Percentiles rank a stretch among this genome's conserved stretches.
phyloP scores from a whole-genome alignment of 1,140 invertebrate genomes.

The Drosophila sp. region DNA sequence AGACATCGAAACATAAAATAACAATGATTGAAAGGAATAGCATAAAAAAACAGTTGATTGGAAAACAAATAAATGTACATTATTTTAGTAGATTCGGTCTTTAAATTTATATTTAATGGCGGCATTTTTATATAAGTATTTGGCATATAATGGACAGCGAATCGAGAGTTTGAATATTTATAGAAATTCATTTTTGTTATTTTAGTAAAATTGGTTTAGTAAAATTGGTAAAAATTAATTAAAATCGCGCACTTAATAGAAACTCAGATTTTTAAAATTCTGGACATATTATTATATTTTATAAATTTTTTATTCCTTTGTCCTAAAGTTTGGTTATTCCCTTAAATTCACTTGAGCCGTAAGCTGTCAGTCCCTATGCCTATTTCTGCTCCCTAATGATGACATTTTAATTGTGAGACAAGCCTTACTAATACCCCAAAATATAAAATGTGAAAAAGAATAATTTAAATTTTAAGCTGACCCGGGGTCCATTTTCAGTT shows the following conservation, averaged over 20 bases:
- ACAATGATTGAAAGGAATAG: constrained; percentile 5
- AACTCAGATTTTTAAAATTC: neutral
- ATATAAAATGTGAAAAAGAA: constrained; percentile 20
- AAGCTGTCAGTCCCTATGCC: neutral
- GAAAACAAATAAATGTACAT: constrained; percentile 1
- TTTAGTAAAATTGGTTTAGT: too few relatives aligned
- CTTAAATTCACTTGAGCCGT: neutral
- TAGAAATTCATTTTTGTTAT: too few relatives aligned
- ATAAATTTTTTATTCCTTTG: neutral
- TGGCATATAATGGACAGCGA: too few relatives aligned
- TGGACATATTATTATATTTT: neutral
- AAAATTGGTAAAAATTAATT: too few relatives aligned
- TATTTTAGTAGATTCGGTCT: constrained; percentile 9
- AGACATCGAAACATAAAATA: neutral
- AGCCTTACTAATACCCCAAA: constrained; percentile 12
- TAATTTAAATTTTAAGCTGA: constrained; percentile 42
- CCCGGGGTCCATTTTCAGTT: constrained; percentile 21
- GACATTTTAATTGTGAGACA: constrained; percentile 47
- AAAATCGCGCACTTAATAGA: neutral
- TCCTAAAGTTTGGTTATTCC: too few relatives aligned
- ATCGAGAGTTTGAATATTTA: too few relatives aligned
- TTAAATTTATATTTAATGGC: too few relatives aligned
- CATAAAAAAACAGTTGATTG: constrained; percentile 1
- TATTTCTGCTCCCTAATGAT: constrained; percentile 23
- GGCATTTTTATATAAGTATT: too few relatives aligned